Percentiles rank a stretch among this genome's conserved stretches.
phyloP scores from a whole-genome alignment of 2,888 invertebrate species.

The Cancer borealis region DNA sequence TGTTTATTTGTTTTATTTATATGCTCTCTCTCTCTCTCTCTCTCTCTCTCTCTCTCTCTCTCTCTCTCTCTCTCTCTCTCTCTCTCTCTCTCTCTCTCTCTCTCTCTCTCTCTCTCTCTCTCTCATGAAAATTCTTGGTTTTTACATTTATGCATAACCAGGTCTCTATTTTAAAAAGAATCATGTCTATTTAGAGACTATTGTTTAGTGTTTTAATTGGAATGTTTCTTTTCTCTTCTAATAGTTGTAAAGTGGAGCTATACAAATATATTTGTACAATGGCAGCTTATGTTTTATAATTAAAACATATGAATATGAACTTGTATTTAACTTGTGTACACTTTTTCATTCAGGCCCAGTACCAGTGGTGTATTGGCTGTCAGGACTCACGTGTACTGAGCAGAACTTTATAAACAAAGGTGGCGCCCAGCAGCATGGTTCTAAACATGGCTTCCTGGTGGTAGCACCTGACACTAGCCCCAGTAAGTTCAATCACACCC shows the following conservation, averaged over 20 bases:
- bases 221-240: not conserved
- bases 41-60: not conserved
- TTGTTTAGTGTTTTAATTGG: too few species aligned
- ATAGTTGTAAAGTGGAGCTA: too few species aligned
- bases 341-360: slow-evolving; percentile 80
- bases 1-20: not conserved
- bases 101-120: too few species aligned
- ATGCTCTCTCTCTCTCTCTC: not conserved
- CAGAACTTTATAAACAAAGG: slow-evolving; percentile 97
- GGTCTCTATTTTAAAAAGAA: too few species aligned
- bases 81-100: not conserved
- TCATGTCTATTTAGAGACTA: too few species aligned
- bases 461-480: slow-evolving; percentile 98
- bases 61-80: not conserved
- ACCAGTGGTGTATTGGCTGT: slow-evolving; percentile 94
- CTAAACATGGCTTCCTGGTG: slow-evolving; percentile 90
- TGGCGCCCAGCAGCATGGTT: slow-evolving; percentile 95
- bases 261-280: too few species aligned
- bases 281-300: not conserved
- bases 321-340: not conserved
- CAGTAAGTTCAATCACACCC: slow-evolving; percentile 79
- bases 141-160: too few species aligned
- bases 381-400: slow-evolving; percentile 95
- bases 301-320: not conserved
- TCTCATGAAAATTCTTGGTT: too few species aligned